Percentiles rank a stretch among this genome's conserved stretches.
phyloP scores from a whole-genome alignment of 2,888 invertebrate genomes.

The Mythimna lalbum region DNA sequence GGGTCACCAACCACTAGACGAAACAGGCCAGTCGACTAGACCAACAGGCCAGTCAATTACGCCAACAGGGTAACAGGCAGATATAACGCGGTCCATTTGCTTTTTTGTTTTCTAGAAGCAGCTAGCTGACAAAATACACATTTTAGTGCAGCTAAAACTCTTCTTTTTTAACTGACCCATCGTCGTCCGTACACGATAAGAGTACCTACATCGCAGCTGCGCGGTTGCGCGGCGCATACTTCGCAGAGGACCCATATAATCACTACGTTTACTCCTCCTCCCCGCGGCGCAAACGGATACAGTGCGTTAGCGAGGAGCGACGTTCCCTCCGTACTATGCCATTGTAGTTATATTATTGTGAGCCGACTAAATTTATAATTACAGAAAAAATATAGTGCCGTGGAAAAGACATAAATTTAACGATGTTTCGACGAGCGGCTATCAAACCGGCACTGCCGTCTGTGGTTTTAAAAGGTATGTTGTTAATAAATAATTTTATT shows the following conservation, averaged over 20 bases:
- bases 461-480: constrained; percentile 52
- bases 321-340: constrained; percentile 10
- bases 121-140: no score
- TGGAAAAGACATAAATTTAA: constrained; percentile 11
- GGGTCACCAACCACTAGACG: no score
- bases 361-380: constrained; percentile 18
- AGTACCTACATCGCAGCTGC: constrained; percentile 24
- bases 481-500: background rate
- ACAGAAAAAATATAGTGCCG: constrained; percentile 8
- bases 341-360: constrained; percentile 29
- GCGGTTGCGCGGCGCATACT: constrained; percentile 27
- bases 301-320: constrained; percentile 26
- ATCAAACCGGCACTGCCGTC: constrained; percentile 34
- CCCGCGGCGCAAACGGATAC: constrained; percentile 42
- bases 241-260: constrained; percentile 34
- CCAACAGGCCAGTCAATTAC: no score
- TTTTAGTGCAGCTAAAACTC: background rate
- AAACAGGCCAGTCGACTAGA: no score
- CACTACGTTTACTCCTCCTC: constrained; percentile 42
- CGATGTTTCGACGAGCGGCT: constrained; percentile 51
- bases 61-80: no score
- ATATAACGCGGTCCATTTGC: no score
- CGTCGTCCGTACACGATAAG: background rate
- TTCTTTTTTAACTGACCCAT: background rate
- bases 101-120: no score